Percentiles rank a stretch among this genome's conserved stretches.
Conservation (phyloP, 1,140 invertebrate species). For the Euborellia annulipes region DNA sequence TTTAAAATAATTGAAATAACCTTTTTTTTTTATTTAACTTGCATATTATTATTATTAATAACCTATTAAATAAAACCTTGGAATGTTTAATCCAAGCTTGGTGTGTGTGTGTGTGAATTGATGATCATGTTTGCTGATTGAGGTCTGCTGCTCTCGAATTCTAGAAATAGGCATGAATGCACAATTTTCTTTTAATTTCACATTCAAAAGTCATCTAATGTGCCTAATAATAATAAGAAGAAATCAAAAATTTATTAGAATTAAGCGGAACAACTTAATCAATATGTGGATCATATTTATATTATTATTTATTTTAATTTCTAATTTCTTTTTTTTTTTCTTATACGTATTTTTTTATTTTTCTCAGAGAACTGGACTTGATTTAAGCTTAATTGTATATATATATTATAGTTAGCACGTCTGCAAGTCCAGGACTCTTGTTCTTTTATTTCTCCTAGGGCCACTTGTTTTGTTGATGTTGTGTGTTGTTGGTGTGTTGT, state of each 20-base stretch:
- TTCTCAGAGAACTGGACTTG: not conserved
- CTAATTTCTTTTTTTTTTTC: slow-evolving; percentile 1
- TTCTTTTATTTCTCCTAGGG: too few species aligned
- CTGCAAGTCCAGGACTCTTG: not conserved
- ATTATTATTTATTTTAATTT: not conserved
- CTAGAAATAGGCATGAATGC: not conserved
- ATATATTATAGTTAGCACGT: not conserved
- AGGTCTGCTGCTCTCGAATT: not conserved
- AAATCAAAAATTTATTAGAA: not conserved
- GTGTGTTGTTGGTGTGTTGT: too few species aligned
- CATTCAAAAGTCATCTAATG: not conserved
- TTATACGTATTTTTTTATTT: slow-evolving; percentile 1
- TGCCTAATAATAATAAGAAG: not conserved
- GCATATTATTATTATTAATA: too few species aligned
- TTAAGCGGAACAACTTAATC: not conserved
- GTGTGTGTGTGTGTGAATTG: slow-evolving; percentile 1
- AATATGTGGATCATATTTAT: not conserved
- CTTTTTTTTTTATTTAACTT: not conserved
- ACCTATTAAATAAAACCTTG: too few species aligned
- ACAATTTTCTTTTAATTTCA: not conserved
- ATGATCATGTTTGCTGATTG: slow-evolving; percentile 6
- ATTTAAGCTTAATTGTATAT: slow-evolving; percentile 1
- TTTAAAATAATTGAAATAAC: not conserved
- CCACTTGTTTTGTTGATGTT: too few species aligned
- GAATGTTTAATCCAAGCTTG: too few species aligned